phyloP scores from a whole-genome alignment of 1,140 invertebrate genomes.

The Stratiolaelaps scimitus region DNA sequence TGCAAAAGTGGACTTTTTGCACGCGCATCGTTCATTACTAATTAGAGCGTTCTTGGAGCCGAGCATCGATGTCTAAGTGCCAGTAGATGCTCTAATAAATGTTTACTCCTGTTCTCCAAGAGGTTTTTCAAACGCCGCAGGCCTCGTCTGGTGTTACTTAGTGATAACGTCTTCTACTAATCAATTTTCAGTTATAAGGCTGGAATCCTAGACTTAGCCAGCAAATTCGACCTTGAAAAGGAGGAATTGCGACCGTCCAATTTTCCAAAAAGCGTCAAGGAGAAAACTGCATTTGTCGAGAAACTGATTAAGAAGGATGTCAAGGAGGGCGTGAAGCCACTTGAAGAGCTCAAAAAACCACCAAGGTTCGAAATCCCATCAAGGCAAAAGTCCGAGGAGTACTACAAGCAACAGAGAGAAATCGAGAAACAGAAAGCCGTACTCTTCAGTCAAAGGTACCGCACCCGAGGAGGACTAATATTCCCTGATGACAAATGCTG shows the following conservation, averaged over 20 bases:
- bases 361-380: constrained; percentile 23
- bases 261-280: constrained; percentile 13
- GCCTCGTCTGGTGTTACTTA: too few relatives aligned
- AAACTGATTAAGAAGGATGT: constrained; percentile 24
- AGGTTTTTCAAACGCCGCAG: too few relatives aligned
- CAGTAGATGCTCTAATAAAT: too few relatives aligned
- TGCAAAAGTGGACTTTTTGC: too few relatives aligned
- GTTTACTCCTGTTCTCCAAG: too few relatives aligned
- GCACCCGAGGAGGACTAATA: too few relatives aligned
- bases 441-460: not conserved
- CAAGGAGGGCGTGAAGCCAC: constrained; percentile 13
- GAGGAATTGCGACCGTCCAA: constrained; percentile 14
- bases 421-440: constrained; percentile 20
- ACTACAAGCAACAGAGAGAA: constrained; percentile 6
- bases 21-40: too few relatives aligned
- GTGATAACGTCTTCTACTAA: too few relatives aligned
- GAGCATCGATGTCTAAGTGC: too few relatives aligned
- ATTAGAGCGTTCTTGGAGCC: too few relatives aligned
- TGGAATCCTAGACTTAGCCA: not conserved
- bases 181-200: constrained; percentile 6
- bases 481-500: too few relatives aligned
- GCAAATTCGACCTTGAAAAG: constrained; percentile 8
- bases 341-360: constrained; percentile 24
- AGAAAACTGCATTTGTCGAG: constrained; percentile 22
- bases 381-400: constrained; percentile 23